Percentiles rank a stretch among this genome's conserved stretches.
These are phyloP conservation scores for Zoanthus sociatus DNA, from an alignment of 92 coral and sea anemone species.

Conservation along the genomic window DNA sequence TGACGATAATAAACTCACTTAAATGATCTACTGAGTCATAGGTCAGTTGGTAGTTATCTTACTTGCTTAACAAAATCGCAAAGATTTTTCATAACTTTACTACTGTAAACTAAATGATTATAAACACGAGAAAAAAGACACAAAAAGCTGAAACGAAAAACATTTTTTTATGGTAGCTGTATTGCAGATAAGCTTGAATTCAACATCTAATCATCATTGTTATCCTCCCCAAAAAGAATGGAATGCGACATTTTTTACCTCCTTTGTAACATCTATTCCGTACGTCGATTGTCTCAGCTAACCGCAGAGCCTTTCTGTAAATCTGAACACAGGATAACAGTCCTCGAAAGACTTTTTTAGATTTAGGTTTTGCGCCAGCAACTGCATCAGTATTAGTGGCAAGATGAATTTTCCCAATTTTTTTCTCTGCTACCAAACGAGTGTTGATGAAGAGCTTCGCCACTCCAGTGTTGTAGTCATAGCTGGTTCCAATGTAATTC, in stretches of 20 bases:
- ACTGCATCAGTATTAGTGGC: constrained; percentile 82
- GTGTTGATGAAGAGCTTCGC: constrained; percentile 71
- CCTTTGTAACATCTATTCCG: constrained; percentile 41
- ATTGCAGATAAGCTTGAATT: no score
- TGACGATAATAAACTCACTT: no score
- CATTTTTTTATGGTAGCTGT: no score
- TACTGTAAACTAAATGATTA: no score
- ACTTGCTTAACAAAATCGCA: no score
- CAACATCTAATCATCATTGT: no score
- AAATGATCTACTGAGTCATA: no score
- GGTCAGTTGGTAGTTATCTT: no score
- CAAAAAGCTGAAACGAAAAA: no score
- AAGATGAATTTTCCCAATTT: constrained; percentile 76
- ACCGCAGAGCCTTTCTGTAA: constrained; percentile 69
- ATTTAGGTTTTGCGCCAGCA: constrained; percentile 76
- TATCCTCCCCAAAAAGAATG: no score
- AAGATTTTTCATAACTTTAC: no score
- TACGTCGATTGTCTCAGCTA: constrained; percentile 31
- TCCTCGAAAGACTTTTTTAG: constrained; percentile 69
- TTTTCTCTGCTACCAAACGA: constrained; percentile 54
- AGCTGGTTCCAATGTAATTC: constrained; percentile 76
- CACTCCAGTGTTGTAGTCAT: constrained; percentile 70
- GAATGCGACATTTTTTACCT: neutral
- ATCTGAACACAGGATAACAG: constrained; percentile 79
- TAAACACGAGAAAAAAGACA: no score